Evolutionary conservation across 2,888 invertebrate species (phyloP).

Genomic region (Lottia scabra): DNA sequence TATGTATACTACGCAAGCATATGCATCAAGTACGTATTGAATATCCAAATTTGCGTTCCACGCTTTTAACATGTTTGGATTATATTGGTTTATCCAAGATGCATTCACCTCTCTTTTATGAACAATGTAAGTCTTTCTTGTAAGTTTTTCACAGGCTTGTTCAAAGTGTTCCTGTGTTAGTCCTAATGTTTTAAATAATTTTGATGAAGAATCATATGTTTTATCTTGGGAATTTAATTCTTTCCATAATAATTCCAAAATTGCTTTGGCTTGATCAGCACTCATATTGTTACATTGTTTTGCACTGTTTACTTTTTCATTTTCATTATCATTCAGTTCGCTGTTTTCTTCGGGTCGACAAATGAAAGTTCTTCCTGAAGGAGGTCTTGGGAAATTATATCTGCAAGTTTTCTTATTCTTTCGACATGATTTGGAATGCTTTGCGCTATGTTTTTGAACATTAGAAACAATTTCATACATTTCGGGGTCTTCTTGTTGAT

Average conservation of each 20-base stretch:
- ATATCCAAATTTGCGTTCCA: conserved; percentile 22
- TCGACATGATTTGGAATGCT: conserved; percentile 26
- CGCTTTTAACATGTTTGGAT: conserved; percentile 1
- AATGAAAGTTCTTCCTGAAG: neutral
- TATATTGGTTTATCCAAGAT: conserved; percentile 10
- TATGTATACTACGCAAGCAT: conserved; percentile 35
- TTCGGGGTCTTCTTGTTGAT: conserved; percentile 20
- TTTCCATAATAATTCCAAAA: conserved; percentile 7
- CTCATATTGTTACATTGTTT: too few species aligned
- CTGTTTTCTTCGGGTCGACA: too few species aligned
- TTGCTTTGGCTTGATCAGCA: neutral
- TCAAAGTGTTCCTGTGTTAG: neutral
- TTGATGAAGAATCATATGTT: neutral
- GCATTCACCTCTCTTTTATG: conserved; percentile 5
- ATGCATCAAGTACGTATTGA: conserved; percentile 11
- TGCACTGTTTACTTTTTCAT: too few species aligned
- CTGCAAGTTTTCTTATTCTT: conserved; percentile 30
- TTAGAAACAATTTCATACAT: too few species aligned
- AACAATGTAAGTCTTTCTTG: neutral
- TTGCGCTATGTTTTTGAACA: too few species aligned
- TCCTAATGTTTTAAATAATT: neutral
- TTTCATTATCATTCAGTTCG: too few species aligned
- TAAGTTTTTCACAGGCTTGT: neutral
- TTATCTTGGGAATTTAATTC: neutral
- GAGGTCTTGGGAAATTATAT: conserved; percentile 23